Evolutionary conservation across 2,888 invertebrate species (phyloP), one percentile per base, ranked within the genome.

Genomic region (Timema cristinae): DNA sequence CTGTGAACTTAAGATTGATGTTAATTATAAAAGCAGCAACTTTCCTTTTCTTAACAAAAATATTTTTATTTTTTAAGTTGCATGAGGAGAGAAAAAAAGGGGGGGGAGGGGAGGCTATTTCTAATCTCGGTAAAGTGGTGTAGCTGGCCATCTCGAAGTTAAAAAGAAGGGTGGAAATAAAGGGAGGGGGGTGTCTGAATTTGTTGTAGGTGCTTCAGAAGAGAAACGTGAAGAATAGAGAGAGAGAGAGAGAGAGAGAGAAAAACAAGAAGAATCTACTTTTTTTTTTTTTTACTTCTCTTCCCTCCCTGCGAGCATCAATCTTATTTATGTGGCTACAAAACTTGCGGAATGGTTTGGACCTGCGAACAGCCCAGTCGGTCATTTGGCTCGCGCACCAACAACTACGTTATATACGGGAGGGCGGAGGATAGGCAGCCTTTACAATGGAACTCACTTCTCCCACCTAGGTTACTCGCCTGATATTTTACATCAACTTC

Each of bases 301-400:
- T 56, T 67, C 70, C 66, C 71, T 50, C 73, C 71, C 69, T 69
- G 66, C 70, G 78, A 76, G 79, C 82, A 82, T 82, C 81, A 82
- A 82, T 82, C 82, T 81, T 82, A 81, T 82, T 83, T 83, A 83
- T 82, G 82, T 81, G 81, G 82, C 81, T 80, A 82, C 82, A 82
- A 82, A 82, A 81, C 81, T 81, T 79, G 79, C 75, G 76, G 79
- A 74, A 73, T 73, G 73, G 73, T 70, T 70, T 74, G 72, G 73
- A 73, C 71, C 72, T 74, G 72, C 74, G 68, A 67, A 47, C 63
- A 47, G 63, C 47, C 48, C 47, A 8, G 63, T 66, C 66, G 71
- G 74, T 70, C 70, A 73, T 73, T 73, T 72, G 70, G 71, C 68
- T 59, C 59, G 47, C 56, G 61, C 69, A 61, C 47, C 15, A 47